These are phyloP conservation scores for Cranoglanis bouderius DNA, from an alignment of 2,113 vertebrate species.

Conservation along the genomic window DNA sequence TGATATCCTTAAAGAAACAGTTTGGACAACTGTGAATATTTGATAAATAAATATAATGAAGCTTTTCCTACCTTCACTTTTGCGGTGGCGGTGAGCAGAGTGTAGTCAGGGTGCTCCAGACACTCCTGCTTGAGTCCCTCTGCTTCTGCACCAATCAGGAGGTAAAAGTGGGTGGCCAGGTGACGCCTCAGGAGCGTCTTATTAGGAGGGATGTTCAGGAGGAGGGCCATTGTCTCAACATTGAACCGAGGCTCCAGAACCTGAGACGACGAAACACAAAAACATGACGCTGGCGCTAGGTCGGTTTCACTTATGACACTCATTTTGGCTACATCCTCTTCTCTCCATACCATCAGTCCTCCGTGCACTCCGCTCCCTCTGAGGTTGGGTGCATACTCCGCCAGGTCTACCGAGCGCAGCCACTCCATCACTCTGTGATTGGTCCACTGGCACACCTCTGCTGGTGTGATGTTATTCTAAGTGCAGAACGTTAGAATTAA, in stretches of 20 bases:
- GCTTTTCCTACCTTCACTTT: slow-evolving; percentile 85
- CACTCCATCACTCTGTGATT: slow-evolving; percentile 99
- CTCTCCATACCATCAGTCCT: slow-evolving; percentile 87
- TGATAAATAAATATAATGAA: not conserved
- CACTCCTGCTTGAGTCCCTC: slow-evolving; percentile 88
- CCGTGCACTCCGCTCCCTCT: slow-evolving; percentile 95
- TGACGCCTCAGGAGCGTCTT: slow-evolving; percentile 93
- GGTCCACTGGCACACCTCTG: slow-evolving; percentile 93
- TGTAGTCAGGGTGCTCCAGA: slow-evolving; percentile 89
- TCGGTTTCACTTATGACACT: not conserved
- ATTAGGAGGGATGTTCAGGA: slow-evolving; percentile 93
- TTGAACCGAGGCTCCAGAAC: slow-evolving; percentile 96
- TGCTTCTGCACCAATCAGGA: slow-evolving; percentile 87
- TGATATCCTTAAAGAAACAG: not conserved
- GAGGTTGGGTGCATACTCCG: slow-evolving; percentile 95
- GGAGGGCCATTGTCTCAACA: slow-evolving; percentile 91
- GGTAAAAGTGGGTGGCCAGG: slow-evolving; percentile 93
- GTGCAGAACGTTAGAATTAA: not conserved
- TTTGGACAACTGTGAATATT: not conserved
- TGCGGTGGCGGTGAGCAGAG: slow-evolving; percentile 89
- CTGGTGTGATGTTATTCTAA: slow-evolving; percentile 84
- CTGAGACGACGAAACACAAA: slow-evolving; percentile 62
- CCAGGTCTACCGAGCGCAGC: slow-evolving; percentile 93
- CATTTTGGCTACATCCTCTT: not conserved
- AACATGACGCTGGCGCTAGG: too few species aligned